Conservation (phyloP, 2,888 invertebrate species). For the Scaeva pyrastri region DNA sequence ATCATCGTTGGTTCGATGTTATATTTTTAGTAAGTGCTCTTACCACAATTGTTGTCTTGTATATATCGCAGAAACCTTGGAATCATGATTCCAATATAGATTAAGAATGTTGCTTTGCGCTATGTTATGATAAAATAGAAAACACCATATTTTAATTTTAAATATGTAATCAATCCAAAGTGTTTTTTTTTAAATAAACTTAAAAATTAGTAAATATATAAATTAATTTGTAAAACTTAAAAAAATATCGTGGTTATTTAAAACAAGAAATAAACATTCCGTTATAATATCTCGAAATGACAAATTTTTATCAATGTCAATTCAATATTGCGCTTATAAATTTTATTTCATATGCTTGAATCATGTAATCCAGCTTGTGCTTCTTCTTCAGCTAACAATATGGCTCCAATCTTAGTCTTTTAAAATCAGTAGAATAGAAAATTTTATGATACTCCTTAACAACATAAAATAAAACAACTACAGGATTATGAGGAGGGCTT, state of each 20-base stretch:
- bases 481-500: no score
- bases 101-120: slow-evolving; percentile 67
- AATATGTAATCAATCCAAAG: slow-evolving; percentile 59
- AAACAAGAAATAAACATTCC: slow-evolving; percentile 31
- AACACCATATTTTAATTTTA: slow-evolving; percentile 36
- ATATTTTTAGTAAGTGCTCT: slow-evolving; percentile 98
- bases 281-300: background rate
- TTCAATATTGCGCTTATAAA: background rate
- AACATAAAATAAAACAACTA: no score
- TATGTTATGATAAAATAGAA: background rate
- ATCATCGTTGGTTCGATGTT: slow-evolving; percentile 99
- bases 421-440: no score
- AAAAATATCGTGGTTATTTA: slow-evolving; percentile 8
- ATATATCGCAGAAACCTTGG: slow-evolving; percentile 96
- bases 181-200: slow-evolving; percentile 41
- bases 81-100: slow-evolving; percentile 83
- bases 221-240: slow-evolving; percentile 21
- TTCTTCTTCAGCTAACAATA: no score
- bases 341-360: no score
- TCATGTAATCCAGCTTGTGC: no score
- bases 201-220: slow-evolving; percentile 19
- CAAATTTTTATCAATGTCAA: background rate
- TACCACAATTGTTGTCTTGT: slow-evolving; percentile 97
- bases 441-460: no score
- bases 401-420: no score